Conservation (phyloP, 2,888 invertebrate genomes). For the Perizoma affinitatum region DNA sequence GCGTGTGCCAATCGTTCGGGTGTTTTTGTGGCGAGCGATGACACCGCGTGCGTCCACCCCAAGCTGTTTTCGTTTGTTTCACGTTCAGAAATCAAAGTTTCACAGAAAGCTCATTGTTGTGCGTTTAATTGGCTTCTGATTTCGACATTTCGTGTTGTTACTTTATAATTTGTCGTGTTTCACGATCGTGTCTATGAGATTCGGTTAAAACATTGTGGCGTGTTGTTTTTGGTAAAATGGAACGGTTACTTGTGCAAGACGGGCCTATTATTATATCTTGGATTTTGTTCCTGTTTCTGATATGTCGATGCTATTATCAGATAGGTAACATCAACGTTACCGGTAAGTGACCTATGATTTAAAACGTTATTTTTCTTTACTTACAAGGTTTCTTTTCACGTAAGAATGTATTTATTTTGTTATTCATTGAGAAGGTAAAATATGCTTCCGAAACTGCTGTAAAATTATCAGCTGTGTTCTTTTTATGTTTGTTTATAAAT, state of each 20-base stretch:
- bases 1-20: slow-evolving; percentile 72
- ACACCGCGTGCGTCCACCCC: slow-evolving; percentile 74
- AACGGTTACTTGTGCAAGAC: slow-evolving; percentile 67
- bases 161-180: slow-evolving; percentile 26
- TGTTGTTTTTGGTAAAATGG: slow-evolving; percentile 50
- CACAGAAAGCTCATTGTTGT: slow-evolving; percentile 25
- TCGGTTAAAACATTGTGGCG: slow-evolving; percentile 36
- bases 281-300: slow-evolving; percentile 73
- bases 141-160: slow-evolving; percentile 21
- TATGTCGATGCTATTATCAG: slow-evolving; percentile 75
- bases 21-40: slow-evolving; percentile 75
- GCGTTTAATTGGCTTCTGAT: slow-evolving; percentile 18
- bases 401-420: too few species aligned
- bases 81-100: slow-evolving; percentile 40
- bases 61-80: slow-evolving; percentile 52
- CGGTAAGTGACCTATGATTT: slow-evolving; percentile 49
- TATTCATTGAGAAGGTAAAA: too few species aligned
- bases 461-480: too few species aligned
- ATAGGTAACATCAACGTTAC: slow-evolving; percentile 52
- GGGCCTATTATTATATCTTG: slow-evolving; percentile 74
- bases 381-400: too few species aligned
- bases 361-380: neutral
- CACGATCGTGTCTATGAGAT: slow-evolving; percentile 23
- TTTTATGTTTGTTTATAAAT: too few species aligned
- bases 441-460: too few species aligned